Conservation (phyloP, 23 tunicate species). For the Oikopleura albicans region DNA sequence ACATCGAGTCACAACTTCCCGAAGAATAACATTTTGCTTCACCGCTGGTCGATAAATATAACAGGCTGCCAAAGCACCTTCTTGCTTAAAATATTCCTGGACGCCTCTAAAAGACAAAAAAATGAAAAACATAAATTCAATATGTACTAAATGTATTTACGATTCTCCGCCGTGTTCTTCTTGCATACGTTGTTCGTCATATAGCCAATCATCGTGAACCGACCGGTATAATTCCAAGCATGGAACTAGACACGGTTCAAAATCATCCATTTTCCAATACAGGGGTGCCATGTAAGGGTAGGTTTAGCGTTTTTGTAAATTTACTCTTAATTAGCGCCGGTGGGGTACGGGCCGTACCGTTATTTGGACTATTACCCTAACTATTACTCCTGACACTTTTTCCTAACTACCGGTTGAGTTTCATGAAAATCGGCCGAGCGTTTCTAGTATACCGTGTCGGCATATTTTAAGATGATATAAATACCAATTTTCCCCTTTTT, state of each 20-base stretch:
- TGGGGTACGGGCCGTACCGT: too few species aligned
- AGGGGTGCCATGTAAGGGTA: too few species aligned
- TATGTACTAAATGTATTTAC: background rate
- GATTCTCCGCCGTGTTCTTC: constrained; percentile 18
- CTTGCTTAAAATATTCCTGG: constrained; percentile 8
- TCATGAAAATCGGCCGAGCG: too few species aligned
- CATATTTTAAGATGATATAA: too few species aligned
- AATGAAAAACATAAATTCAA: too few species aligned
- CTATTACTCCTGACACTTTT: background rate
- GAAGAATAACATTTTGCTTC: constrained; percentile 10
- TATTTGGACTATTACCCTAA: background rate
- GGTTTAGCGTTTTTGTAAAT: background rate
- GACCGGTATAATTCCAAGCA: constrained; percentile 40
- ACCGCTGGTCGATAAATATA: constrained; percentile 4
- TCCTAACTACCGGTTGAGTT: too few species aligned
- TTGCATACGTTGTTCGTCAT: constrained; percentile 44
- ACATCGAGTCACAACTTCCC: background rate
- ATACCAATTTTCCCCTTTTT: too few species aligned
- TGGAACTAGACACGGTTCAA: constrained; percentile 14
- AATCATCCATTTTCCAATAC: background rate
- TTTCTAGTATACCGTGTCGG: too few species aligned
- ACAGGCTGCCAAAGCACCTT: background rate
- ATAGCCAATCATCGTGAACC: constrained; percentile 36
- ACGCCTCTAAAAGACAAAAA: constrained; percentile 3
- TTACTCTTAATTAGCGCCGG: background rate